phyloP scores from a whole-genome alignment of 1,140 invertebrate genomes.

The Glossosoma conforme region DNA sequence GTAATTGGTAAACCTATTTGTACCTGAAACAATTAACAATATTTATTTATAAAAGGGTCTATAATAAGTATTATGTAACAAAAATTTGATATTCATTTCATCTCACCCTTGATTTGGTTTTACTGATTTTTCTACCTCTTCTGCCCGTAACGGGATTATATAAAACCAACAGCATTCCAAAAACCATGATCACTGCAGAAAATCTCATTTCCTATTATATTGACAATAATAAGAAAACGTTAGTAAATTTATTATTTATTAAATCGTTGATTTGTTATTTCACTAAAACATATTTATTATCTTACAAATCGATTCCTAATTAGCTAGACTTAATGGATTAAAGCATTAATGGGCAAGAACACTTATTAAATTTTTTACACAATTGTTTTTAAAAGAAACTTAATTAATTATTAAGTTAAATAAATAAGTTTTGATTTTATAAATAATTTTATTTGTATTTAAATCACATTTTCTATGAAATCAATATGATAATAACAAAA shows the following conservation, averaged over 20 bases:
- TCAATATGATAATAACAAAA: constrained; percentile 1
- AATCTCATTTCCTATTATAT: constrained; percentile 18
- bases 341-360: no score
- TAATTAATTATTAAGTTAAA: constrained; percentile 13
- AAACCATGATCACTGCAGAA: constrained; percentile 11
- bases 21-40: constrained; percentile 47
- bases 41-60: background rate
- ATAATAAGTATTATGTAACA: background rate
- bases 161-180: constrained; percentile 13
- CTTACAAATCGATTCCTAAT: background rate
- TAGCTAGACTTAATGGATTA: background rate
- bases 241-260: no score
- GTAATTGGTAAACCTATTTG: constrained; percentile 81
- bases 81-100: background rate
- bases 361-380: background rate
- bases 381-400: background rate
- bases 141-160: constrained; percentile 12
- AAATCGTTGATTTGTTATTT: background rate
- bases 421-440: background rate
- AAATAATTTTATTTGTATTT: constrained; percentile 2
- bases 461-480: background rate
- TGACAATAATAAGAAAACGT: background rate
- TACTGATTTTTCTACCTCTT: constrained; percentile 29
- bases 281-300: background rate
- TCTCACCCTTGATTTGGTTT: constrained; percentile 28